Evolutionary conservation across 2,888 invertebrate species (phyloP).

Genomic region (Melanchra persicariae): DNA sequence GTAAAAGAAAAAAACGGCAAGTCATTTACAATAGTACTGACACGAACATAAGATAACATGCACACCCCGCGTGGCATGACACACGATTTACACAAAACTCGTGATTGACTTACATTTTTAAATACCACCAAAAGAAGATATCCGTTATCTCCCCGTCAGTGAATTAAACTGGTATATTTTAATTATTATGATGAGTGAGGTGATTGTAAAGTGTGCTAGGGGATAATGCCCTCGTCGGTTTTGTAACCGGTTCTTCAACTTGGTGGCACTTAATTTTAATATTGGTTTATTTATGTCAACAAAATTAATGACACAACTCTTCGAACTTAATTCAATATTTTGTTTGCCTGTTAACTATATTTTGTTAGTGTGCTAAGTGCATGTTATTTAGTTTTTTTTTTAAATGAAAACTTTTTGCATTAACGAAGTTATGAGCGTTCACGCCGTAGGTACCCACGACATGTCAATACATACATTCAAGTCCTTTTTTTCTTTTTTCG

Average conservation of each 20-base stretch:
- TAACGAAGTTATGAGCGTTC: too few species aligned
- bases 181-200: neutral
- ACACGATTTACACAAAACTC: neutral
- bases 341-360: too few species aligned
- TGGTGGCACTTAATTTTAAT: constrained; percentile 1
- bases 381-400: too few species aligned
- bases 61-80: constrained; percentile 20
- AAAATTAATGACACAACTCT: too few species aligned
- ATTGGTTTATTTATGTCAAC: neutral
- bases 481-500: too few species aligned
- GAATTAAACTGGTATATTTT: constrained; percentile 29
- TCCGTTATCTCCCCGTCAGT: constrained; percentile 7
- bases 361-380: too few species aligned
- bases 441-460: too few species aligned
- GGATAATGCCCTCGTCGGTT: constrained; percentile 38
- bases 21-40: neutral
- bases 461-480: too few species aligned
- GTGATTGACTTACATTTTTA: constrained; percentile 30
- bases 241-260: constrained; percentile 13
- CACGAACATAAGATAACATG: constrained; percentile 4
- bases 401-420: too few species aligned
- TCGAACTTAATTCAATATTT: too few species aligned
- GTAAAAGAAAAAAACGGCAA: neutral
- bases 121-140: constrained; percentile 21
- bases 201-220: neutral